phyloP scores from a whole-genome alignment of 2,113 vertebrate species.

The Oncorhynchus clarkii region DNA sequence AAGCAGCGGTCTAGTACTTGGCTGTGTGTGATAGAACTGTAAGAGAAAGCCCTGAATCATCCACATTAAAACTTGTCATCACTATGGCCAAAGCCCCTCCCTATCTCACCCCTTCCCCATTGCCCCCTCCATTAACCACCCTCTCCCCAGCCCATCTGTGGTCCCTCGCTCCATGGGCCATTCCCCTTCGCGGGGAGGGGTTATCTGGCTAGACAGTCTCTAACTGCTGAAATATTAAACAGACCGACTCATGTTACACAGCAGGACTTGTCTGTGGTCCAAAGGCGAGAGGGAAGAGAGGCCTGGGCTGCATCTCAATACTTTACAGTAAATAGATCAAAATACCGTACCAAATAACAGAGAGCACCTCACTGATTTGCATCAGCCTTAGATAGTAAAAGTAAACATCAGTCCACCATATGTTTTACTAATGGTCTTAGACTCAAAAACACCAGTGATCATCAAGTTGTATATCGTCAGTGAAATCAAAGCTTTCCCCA shows the following conservation, averaged over 20 bases:
- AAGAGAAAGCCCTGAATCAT: constrained; percentile 37
- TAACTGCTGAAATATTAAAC: constrained; percentile 49
- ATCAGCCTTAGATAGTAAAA: too few species aligned
- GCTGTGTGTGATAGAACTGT: constrained; percentile 32
- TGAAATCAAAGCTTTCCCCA: too few species aligned
- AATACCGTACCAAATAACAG: too few species aligned
- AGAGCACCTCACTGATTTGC: too few species aligned
- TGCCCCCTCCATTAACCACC: background rate
- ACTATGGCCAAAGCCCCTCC: background rate
- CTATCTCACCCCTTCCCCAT: background rate
- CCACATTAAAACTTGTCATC: background rate
- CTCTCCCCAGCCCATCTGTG: constrained; percentile 9
- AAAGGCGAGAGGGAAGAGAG: background rate
- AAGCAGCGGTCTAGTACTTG: constrained; percentile 16
- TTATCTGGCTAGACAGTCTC: constrained; percentile 20
- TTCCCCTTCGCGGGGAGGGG: constrained; percentile 19
- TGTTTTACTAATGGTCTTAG: too few species aligned
- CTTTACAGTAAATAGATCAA: too few species aligned
- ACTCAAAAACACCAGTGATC: too few species aligned
- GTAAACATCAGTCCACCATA: too few species aligned
- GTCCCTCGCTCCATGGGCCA: constrained; percentile 4
- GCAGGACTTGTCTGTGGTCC: constrained; percentile 12
- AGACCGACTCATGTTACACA: constrained; percentile 47
- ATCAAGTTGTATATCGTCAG: too few species aligned
- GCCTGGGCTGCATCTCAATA: too few species aligned